Base-by-base conservation (phyloP, 2,797 vertebrate genomes). In the Peromyscus nudipes region DNA sequence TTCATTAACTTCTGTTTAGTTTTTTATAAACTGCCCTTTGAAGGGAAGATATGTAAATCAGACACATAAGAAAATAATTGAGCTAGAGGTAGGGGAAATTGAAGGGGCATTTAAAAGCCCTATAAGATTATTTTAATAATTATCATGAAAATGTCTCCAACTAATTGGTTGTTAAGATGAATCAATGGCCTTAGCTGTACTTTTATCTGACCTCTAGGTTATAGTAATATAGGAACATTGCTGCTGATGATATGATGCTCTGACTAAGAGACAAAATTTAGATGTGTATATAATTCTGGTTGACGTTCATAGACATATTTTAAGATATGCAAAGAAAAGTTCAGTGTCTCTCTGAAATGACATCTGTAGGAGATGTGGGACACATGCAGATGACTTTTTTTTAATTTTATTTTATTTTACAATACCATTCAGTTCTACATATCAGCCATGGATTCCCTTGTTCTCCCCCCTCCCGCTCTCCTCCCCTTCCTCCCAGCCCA, bases 51-150 rank as follows among this genome's bases (percentile, higher is more conserved):
- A 87, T 57, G 31, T 76, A 82, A 91, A 76, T 52, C 43, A 65
- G 73, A 77, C 29, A 67, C 12, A 9, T 34, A 55, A 87, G 76
- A 79, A 27, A 27, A n/a, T 73, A 83, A 89, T 62, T 89, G 57
- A 95, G 37, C 43, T 37, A 95, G 37, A n/a, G 9, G 7, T 27
- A 76, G 81, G 37, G 11, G 21, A 81, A 60, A 84, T 64, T 67
- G 25, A 85, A 73, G 75, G 12, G 29, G 21, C 34, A 60, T 8
- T 82, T 92, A 76, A 88, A 96, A 71, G 5, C 13, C 46, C 27
- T 87, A 37, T n/a, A 57, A 89, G 67, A 27, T 89, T 96, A 86
- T 92, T 95, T 96, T 91, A 89, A 92, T 87, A 95, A 93, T 85
- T 92, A 85, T 69, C 60, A 69, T 75, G 87, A 69, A 96, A 87